A percentile compares a stretch with the other conserved stretches of the same genome.
Evolutionary conservation across 2,797 vertebrate genomes (phyloP).

Genomic region (Phrynocephalus forsythii): DNA sequence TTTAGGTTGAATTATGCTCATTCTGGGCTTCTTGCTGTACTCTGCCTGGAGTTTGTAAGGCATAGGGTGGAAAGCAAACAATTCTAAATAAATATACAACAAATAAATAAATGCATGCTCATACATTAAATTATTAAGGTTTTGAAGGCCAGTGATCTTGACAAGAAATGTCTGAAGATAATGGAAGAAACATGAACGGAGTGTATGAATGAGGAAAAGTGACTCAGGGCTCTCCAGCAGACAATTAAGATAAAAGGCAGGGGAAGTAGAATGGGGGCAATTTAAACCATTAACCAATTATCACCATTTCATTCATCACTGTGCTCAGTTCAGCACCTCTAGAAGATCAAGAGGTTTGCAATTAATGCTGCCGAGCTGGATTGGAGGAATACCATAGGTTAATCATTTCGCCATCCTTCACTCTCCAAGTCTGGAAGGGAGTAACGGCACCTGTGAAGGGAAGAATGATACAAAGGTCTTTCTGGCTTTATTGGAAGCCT

Average conservation of each 20-base stretch:
- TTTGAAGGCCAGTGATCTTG: slow-evolving; percentile 1
- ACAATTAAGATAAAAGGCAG: slow-evolving; percentile 43
- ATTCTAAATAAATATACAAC: neutral
- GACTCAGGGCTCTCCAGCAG: slow-evolving; percentile 9
- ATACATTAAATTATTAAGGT: neutral
- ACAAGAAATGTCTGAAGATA: slow-evolving; percentile 9
- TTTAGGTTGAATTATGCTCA: too few relatives aligned
- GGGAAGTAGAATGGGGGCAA: slow-evolving; percentile 11
- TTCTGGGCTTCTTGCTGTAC: too few relatives aligned
- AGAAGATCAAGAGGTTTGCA: slow-evolving; percentile 39
- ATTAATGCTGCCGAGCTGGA: slow-evolving; percentile 16
- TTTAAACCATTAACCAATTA: slow-evolving; percentile 47
- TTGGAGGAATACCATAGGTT: slow-evolving; percentile 16
- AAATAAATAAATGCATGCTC: neutral
- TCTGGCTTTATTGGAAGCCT: slow-evolving; percentile 17
- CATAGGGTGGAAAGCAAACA: too few relatives aligned
- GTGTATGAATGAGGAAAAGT: neutral
- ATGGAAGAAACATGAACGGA: slow-evolving; percentile 33
- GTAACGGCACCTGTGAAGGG: slow-evolving; percentile 5
- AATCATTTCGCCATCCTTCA: slow-evolving; percentile 22
- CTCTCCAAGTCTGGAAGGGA: slow-evolving; percentile 16
- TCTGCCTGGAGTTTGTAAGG: too few relatives aligned
- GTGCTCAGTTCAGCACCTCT: slow-evolving; percentile 14
- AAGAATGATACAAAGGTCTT: slow-evolving; percentile 7
- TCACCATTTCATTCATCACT: slow-evolving; percentile 34